Conservation (phyloP, 2,888 invertebrate genomes). For the Augiades crinisus region DNA sequence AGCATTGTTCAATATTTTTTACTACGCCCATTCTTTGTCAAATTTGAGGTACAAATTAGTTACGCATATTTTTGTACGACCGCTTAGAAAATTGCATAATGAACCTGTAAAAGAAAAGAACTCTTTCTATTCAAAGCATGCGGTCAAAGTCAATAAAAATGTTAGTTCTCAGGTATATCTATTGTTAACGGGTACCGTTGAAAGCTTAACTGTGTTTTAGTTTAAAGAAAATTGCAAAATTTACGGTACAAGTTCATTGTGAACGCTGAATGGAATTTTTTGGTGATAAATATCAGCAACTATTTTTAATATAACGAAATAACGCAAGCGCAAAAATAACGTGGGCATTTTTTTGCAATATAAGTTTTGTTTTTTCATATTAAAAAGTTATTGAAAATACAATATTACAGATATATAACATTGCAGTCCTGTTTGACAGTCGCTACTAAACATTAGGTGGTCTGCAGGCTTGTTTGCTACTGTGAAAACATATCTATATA, state of each 20-base stretch:
- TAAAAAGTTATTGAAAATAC: too few relatives aligned
- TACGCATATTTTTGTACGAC: constrained; percentile 1
- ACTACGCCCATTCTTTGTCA: background rate
- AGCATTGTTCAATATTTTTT: too few relatives aligned
- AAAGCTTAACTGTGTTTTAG: constrained; percentile 56
- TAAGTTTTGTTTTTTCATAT: too few relatives aligned
- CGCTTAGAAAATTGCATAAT: constrained; percentile 34
- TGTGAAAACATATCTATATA: too few relatives aligned
- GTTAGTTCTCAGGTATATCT: constrained; percentile 53
- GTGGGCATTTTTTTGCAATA: too few relatives aligned
- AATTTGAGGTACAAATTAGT: constrained; percentile 4
- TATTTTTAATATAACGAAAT: too few relatives aligned
- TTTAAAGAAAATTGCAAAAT: constrained; percentile 55
- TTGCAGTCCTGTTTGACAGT: too few relatives aligned
- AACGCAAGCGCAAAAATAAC: too few relatives aligned
- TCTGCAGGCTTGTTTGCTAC: too few relatives aligned
- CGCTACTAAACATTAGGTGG: too few relatives aligned
- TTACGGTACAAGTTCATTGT: constrained; percentile 52
- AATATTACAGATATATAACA: too few relatives aligned
- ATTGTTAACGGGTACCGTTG: constrained; percentile 51
- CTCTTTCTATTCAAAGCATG: constrained; percentile 30
- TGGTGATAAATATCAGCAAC: background rate
- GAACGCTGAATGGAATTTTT: constrained; percentile 33
- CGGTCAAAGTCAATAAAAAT: constrained; percentile 31
- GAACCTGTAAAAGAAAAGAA: constrained; percentile 30